Evolutionary conservation across 2,888 invertebrate genomes (phyloP).

Genomic region (Dysmachus trigonus): DNA sequence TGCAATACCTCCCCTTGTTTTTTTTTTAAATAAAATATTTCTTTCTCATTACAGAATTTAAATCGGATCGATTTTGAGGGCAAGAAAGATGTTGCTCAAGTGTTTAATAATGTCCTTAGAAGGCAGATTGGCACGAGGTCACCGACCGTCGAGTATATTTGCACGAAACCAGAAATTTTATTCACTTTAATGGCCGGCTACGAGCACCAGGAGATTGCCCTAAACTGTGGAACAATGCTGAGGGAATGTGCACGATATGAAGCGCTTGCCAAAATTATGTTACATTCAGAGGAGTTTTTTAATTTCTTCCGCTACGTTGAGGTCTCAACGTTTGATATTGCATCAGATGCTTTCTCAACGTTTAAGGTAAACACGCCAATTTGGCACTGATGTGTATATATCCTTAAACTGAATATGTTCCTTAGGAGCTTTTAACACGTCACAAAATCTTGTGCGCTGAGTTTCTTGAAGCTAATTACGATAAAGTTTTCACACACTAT

Average conservation of each 20-base stretch:
- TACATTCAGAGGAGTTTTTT: slow-evolving; percentile 98
- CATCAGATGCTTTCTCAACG: slow-evolving; percentile 99
- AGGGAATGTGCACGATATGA: slow-evolving; percentile 98
- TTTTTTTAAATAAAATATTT: background rate
- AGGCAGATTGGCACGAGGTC: slow-evolving; percentile 98
- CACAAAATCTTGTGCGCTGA: slow-evolving; percentile 97
- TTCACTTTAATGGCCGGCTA: slow-evolving; percentile 97
- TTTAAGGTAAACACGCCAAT: slow-evolving; percentile 81
- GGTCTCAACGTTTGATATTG: slow-evolving; percentile 99
- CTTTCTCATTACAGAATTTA: slow-evolving; percentile 67
- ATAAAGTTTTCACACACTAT: slow-evolving; percentile 97
- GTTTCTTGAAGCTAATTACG: slow-evolving; percentile 98
- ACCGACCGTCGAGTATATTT: slow-evolving; percentile 98
- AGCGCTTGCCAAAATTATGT: slow-evolving; percentile 97
- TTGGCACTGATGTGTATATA: background rate
- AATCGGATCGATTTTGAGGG: slow-evolving; percentile 87
- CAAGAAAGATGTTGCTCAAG: slow-evolving; percentile 99
- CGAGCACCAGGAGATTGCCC: slow-evolving; percentile 97
- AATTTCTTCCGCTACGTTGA: slow-evolving; percentile 99
- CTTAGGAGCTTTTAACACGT: slow-evolving; percentile 89
- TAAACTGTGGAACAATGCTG: slow-evolving; percentile 99
- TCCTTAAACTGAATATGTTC: slow-evolving; percentile 37
- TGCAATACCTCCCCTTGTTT: too few relatives aligned
- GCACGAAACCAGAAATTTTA: slow-evolving; percentile 95
- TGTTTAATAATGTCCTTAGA: slow-evolving; percentile 98